Evolutionary conservation across 2,888 invertebrate genomes (phyloP).

Genomic region (Drosophila silvestris): DNA sequence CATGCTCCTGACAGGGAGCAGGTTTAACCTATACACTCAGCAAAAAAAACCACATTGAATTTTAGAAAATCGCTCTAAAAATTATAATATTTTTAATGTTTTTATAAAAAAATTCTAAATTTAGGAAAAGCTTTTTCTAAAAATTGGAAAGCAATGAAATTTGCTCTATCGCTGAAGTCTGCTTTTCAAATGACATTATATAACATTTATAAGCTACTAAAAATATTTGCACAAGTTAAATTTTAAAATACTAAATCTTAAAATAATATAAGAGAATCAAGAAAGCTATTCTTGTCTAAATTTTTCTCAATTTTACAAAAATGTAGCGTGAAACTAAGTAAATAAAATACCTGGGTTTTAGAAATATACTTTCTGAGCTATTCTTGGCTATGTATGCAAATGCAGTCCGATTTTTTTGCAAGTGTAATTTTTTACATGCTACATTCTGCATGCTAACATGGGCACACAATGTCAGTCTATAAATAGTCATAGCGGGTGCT

Average conservation of each 20-base stretch:
- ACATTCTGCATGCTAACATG: slow-evolving; percentile 54
- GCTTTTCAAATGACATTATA: background rate
- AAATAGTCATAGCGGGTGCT: slow-evolving; percentile 54
- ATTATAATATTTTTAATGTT: rapidly evolving
- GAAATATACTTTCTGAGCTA: background rate
- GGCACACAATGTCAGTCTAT: slow-evolving; percentile 70
- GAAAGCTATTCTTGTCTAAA: rapidly evolving
- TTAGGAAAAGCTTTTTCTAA: background rate
- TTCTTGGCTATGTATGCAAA: background rate
- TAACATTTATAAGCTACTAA: rapidly evolving
- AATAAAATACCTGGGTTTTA: rapidly evolving
- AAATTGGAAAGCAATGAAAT: background rate
- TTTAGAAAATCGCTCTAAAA: rapidly evolving
- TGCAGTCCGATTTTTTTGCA: background rate
- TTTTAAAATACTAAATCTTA: background rate
- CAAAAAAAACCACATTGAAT: background rate
- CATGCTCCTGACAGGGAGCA: slow-evolving; percentile 17
- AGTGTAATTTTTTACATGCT: background rate
- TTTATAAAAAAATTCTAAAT: background rate
- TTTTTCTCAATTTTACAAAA: background rate
- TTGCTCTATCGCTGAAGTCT: rapidly evolving
- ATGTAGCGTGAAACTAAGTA: background rate
- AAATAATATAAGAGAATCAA: background rate
- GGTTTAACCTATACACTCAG: background rate
- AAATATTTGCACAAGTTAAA: background rate